Conservation (phyloP, 2,113 vertebrate genomes). For the Dendropsophus ebraccatus region DNA sequence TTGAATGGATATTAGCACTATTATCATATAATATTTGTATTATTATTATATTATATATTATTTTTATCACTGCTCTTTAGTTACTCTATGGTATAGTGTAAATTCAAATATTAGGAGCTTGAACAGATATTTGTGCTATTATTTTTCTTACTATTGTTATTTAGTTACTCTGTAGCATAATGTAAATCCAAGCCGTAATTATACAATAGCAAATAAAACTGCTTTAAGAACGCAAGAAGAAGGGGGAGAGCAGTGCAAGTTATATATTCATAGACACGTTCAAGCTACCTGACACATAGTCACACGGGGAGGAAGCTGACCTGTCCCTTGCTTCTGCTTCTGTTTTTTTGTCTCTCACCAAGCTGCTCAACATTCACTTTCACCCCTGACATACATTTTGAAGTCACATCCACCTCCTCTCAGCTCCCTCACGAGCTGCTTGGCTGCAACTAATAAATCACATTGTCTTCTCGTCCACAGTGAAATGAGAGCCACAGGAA, state of each 20-base stretch:
- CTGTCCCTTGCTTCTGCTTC: slow-evolving; percentile 28
- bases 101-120: too few species aligned
- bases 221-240: background rate
- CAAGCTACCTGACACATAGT: slow-evolving; percentile 21
- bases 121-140: too few species aligned
- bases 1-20: too few species aligned
- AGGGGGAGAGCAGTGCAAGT: background rate
- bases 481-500: slow-evolving; percentile 56
- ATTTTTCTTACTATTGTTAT: too few species aligned
- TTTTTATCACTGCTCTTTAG: too few species aligned
- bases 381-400: slow-evolving; percentile 49
- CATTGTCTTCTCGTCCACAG: slow-evolving; percentile 44
- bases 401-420: slow-evolving; percentile 53
- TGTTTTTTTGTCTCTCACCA: slow-evolving; percentile 50
- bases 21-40: too few species aligned
- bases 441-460: slow-evolving; percentile 59
- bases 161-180: too few species aligned
- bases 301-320: slow-evolving; percentile 30
- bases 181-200: background rate
- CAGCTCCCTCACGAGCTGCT: slow-evolving; percentile 43
- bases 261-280: slow-evolving; percentile 44
- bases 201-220: background rate
- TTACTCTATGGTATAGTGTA: too few species aligned
- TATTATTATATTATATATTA: too few species aligned
- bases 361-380: slow-evolving; percentile 50